Evolutionary conservation across 2,888 invertebrate genomes (phyloP).

Genomic region (Megastigmus dorsalis): DNA sequence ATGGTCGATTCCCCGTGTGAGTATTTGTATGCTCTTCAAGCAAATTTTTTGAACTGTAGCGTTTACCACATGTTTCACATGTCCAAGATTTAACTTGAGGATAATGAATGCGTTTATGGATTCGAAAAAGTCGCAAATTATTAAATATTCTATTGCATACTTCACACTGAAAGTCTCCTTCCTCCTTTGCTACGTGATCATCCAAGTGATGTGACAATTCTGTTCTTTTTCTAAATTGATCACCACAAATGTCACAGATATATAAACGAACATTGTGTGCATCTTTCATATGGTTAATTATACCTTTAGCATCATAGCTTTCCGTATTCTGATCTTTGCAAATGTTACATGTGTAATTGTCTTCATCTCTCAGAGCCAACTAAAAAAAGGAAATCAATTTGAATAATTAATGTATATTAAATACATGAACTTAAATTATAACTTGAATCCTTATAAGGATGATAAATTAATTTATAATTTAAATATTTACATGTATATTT

Average conservation of each 20-base stretch:
- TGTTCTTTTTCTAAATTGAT: slow-evolving; percentile 79
- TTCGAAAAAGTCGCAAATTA: slow-evolving; percentile 78
- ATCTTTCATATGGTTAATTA: slow-evolving; percentile 79
- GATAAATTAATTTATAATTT: no score
- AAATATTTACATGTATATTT: no score
- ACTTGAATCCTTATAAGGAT: no score
- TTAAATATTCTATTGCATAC: slow-evolving; percentile 79
- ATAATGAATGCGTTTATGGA: slow-evolving; percentile 81
- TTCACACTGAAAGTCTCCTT: slow-evolving; percentile 81
- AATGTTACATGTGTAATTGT: slow-evolving; percentile 77
- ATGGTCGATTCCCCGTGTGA: slow-evolving; percentile 82
- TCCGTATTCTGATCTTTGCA: slow-evolving; percentile 74
- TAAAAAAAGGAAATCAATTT: slow-evolving; percentile 44
- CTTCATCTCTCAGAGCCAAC: slow-evolving; percentile 71
- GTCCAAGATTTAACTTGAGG: slow-evolving; percentile 79
- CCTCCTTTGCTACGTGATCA: slow-evolving; percentile 79
- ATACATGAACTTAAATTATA: background rate
- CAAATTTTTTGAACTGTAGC: slow-evolving; percentile 82
- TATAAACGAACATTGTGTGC: slow-evolving; percentile 80
- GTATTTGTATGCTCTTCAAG: slow-evolving; percentile 84
- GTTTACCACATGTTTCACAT: slow-evolving; percentile 81
- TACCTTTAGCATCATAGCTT: slow-evolving; percentile 77
- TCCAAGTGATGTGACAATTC: slow-evolving; percentile 81
- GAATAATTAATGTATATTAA: background rate
- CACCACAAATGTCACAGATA: slow-evolving; percentile 83